Evolutionary conservation across 2,113 vertebrate species (phyloP), one percentile per base, ranked within the genome.

Genomic region (Indri indri): DNA sequence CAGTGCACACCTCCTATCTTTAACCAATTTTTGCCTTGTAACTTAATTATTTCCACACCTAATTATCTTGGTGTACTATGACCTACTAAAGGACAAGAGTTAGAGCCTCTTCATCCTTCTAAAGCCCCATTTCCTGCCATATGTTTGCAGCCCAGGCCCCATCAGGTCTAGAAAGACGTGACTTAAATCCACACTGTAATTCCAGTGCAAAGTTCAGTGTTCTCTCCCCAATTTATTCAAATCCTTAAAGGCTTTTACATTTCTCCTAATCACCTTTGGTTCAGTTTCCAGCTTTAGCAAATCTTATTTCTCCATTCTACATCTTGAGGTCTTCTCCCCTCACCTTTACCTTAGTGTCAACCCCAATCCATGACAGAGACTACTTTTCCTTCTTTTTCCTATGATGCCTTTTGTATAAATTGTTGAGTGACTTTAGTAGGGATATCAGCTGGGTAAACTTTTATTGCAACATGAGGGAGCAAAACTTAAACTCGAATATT

Each of bases 261-360:
- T 92, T 90, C n/a, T 71, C 54, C 57, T 37, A 45, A 8, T 94
- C 37, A 54, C 32, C 37, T 87, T 65, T 80, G 40, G 65, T 45
- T 85, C 45, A 37, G 8, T 59, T 42, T 63, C 82, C 22, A 91
- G 50, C 59, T 81, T 85, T 71, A 88, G 14, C 40, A 7, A 57
- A 61, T 71, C 65, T 85, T 57, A 71, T 50, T 50, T 84, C 37
- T 22, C 1, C 13, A 8, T 42, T 80, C 82, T 93, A 8, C 5
- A n/a, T 22, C 50, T 88, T 34, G 30, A 81, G 23, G 2, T 70
- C 16, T 63, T 77, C 30, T 34, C 6, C 7, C 0, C 1, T 18
- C 10, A 14, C 14, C 18, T 84, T 68, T 61, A 61, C 54, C 82
- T 40, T 25, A 20, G 63, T 2, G 68, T 14, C 20, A 73, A n/a